Evolutionary conservation across 2,888 invertebrate genomes (phyloP), one percentile per base, ranked within the genome.

Genomic region (Drosophila kokeensis): DNA sequence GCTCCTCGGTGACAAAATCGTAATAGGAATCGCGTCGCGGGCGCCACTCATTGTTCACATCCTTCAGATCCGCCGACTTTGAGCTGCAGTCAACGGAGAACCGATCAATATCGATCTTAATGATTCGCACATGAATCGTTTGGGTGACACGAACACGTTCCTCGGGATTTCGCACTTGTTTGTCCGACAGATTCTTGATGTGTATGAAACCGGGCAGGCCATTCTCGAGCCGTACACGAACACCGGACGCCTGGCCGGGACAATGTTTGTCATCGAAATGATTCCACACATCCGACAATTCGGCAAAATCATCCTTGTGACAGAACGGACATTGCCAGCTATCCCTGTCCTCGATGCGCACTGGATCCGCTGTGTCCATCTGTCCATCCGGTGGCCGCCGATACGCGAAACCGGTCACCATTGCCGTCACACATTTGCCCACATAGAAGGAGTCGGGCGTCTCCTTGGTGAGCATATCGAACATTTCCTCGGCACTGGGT

Each of bases 301-400:
- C 99, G 0, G 98, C 97, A 89, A 99, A 99, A 93, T 99, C 98
- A 91, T 98, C 98, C 92, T 98, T 98, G 82, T 97, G 94, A 94
- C 99, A 99, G 93, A 99, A 99, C 0, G 99, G 99, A 94, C 99
- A 99, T 92, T 98, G 98, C 99, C 99, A 99, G 48, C 98, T 94
- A 0, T 98, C 98, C 10, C 98, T 98, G 88, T 98, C 97, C 71
- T 99, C 98, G 90, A 98, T 98, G 81, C 98, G 95, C 50, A 98
- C 97, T 0, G 99, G 99, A 94, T 99, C 98, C 0, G 99, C 99
- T 92, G 98, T 97, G 92, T 99, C 99, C 66, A 99, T 92, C 94
- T 99, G 98, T 71, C 99, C 99, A 34, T 97, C 96, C 91, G 97
- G 97, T 0, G 99, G 98, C 90, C 98, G 97, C 74, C 96, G 95